These are phyloP conservation scores for Smittia sp. DNA, from an alignment of 2,888 invertebrate genomes.

Conservation along the genomic window DNA sequence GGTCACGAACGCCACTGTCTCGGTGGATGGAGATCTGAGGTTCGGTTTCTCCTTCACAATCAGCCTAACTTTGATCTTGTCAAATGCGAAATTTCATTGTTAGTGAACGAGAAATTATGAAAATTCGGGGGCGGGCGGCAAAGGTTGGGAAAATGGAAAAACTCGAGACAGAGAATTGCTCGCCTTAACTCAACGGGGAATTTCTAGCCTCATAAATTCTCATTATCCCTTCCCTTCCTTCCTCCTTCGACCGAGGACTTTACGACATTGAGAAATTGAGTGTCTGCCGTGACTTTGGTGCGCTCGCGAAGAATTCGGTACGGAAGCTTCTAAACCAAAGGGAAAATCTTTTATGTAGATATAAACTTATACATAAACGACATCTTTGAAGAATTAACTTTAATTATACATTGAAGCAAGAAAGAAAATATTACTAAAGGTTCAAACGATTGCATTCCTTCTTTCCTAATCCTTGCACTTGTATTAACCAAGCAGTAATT, in stretches of 20 bases:
- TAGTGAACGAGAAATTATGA: constrained; percentile 27
- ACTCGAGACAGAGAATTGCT: not conserved
- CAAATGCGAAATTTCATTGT: constrained; percentile 3
- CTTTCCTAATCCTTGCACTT: not conserved
- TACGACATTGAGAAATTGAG: not conserved
- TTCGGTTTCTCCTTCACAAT: constrained; percentile 35
- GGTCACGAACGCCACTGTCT: not conserved
- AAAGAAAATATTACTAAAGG: not conserved
- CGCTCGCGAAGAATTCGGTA: constrained; percentile 1
- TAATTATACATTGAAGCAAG: not conserved
- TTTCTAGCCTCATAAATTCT: constrained; percentile 16
- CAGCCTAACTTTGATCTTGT: constrained; percentile 34
- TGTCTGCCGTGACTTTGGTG: not conserved
- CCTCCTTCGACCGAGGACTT: not conserved
- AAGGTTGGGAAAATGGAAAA: constrained; percentile 8
- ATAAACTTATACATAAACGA: not conserved
- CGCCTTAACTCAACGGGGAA: not conserved
- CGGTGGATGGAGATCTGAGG: not conserved
- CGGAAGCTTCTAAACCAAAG: not conserved
- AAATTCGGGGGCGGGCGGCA: too few species aligned
- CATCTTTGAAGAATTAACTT: not conserved
- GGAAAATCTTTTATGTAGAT: not conserved
- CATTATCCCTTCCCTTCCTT: constrained; percentile 7
- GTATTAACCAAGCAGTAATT: not conserved
- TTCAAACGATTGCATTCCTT: not conserved